phyloP scores from a whole-genome alignment of 1,140 invertebrate species.

The Drosophila arawakana region DNA sequence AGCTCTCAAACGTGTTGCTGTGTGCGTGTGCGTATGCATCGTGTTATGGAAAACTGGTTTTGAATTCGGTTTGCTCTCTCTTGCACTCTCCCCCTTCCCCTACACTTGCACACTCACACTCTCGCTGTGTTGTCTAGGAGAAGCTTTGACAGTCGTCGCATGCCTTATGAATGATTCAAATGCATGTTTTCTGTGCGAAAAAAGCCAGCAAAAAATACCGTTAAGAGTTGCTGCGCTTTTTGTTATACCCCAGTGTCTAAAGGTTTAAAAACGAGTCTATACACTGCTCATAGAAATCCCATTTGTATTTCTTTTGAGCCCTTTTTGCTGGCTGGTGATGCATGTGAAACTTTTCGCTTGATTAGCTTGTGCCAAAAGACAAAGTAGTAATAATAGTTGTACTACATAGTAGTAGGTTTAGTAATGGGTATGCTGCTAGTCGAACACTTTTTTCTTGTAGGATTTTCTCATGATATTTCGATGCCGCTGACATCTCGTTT shows the following conservation, averaged over 20 bases:
- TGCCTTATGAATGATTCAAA: constrained; percentile 83
- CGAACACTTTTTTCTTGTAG: neutral
- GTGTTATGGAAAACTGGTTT: constrained; percentile 68
- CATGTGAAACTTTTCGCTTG: neutral
- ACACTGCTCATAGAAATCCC: neutral
- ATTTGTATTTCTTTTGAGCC: constrained; percentile 10
- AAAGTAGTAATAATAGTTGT: neutral
- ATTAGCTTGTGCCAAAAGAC: neutral
- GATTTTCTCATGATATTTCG: constrained; percentile 44
- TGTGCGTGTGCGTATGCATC: constrained; percentile 43
- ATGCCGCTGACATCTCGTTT: constrained; percentile 46
- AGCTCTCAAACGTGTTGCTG: constrained; percentile 35
- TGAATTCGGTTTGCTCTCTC: constrained; percentile 22
- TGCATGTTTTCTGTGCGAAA: constrained; percentile 74
- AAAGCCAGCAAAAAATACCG: constrained; percentile 61
- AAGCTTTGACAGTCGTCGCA: constrained; percentile 70
- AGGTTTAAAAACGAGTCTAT: constrained; percentile 12
- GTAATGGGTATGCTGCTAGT: constrained; percentile 13
- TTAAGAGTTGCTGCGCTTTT: constrained; percentile 79
- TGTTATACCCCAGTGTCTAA: constrained; percentile 33
- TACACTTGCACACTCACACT: constrained; percentile 8
- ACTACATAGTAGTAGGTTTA: neutral
- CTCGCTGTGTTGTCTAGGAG: constrained; percentile 58
- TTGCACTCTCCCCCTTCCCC: constrained; percentile 19
- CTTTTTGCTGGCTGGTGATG: neutral